Evolutionary conservation across 2,888 invertebrate genomes (phyloP).

Genomic region (Leptinotarsa haldemani): DNA sequence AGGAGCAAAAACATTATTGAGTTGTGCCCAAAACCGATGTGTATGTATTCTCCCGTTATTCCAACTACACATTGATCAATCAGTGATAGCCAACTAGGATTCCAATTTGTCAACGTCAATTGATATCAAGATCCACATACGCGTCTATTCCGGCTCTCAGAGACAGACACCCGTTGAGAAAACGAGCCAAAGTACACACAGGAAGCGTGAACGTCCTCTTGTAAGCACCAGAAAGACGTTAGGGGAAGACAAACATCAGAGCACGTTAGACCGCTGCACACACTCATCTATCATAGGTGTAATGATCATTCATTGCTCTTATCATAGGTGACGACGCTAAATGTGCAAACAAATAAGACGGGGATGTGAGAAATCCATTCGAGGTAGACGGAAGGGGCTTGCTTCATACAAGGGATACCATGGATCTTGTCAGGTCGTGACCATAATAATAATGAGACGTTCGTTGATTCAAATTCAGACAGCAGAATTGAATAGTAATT

Average conservation of each 20-base stretch:
- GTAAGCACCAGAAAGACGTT: slow-evolving; percentile 16
- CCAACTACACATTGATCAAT: not conserved
- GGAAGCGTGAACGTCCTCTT: slow-evolving; percentile 2
- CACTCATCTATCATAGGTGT: slow-evolving; percentile 13
- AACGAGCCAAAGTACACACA: slow-evolving; percentile 8
- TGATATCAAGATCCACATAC: slow-evolving; percentile 2
- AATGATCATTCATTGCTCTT: slow-evolving; percentile 17
- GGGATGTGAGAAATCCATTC: not conserved
- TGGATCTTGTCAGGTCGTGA: too few species aligned
- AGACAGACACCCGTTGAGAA: slow-evolving; percentile 3
- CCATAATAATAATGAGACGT: too few species aligned
- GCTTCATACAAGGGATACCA: too few species aligned
- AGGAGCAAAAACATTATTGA: too few species aligned
- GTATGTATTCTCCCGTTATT: too few species aligned
- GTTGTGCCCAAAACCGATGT: too few species aligned
- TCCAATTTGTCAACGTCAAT: slow-evolving; percentile 17
- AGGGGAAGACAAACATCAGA: not conserved
- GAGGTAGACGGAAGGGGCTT: not conserved
- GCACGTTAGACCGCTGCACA: slow-evolving; percentile 10
- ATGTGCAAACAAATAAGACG: slow-evolving; percentile 11
- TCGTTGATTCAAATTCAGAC: too few species aligned
- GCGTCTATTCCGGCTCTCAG: not conserved
- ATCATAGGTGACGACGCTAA: slow-evolving; percentile 9
- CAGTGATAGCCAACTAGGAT: not conserved
- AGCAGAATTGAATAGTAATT: too few species aligned